A percentile compares a stretch with the other conserved stretches of the same genome.
Conservation (phyloP, 1,140 invertebrate genomes). For the Phenacoccus solenopsis region DNA sequence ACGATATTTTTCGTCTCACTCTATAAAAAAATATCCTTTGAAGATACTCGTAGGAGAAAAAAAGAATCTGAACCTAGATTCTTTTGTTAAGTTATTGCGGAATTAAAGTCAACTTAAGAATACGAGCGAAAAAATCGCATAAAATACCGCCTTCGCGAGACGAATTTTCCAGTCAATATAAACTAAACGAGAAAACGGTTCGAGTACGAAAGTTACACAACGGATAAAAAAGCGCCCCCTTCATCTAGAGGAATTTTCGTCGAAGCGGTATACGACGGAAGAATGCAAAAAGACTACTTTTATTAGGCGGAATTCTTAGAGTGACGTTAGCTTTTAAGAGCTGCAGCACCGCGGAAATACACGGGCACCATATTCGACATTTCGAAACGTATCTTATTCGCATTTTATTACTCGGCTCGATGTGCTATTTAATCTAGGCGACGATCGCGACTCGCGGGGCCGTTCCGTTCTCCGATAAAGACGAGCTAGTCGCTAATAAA, state of each 20-base stretch:
- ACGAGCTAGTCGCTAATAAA: too few species aligned
- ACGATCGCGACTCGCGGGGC: too few species aligned
- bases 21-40: too few species aligned
- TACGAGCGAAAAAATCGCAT: not conserved
- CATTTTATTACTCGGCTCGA: not conserved
- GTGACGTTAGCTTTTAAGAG: not conserved
- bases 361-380: not conserved
- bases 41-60: too few species aligned
- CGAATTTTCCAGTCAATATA: constrained; percentile 2
- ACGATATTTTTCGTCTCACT: too few species aligned
- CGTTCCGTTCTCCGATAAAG: too few species aligned
- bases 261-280: too few species aligned
- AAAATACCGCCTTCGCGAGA: not conserved
- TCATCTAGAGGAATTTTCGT: too few species aligned
- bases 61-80: not conserved
- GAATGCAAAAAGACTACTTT: not conserved
- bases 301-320: not conserved
- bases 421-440: not conserved
- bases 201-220: not conserved
- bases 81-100: not conserved
- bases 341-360: not conserved
- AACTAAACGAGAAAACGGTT: not conserved
- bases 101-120: not conserved
- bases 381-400: not conserved
- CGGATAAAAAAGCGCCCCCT: not conserved